A percentile compares a stretch with the other conserved stretches of the same genome.
Conservation (phyloP, 1,140 invertebrate genomes). For the Bombus superbus region DNA sequence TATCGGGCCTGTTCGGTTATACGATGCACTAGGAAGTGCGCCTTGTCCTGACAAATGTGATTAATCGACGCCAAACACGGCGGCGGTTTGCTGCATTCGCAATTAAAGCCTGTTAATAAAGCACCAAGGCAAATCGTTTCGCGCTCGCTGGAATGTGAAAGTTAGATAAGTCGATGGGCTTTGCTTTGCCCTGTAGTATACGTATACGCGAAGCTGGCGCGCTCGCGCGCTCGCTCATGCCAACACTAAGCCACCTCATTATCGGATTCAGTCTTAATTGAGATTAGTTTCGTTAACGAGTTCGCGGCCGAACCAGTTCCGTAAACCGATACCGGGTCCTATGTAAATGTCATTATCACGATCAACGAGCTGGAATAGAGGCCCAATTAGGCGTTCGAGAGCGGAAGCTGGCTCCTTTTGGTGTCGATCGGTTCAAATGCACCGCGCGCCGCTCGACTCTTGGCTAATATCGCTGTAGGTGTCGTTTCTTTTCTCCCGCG, state of each 20-base stretch:
- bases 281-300: constrained; percentile 67
- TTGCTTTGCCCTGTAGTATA: constrained; percentile 31
- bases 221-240: not conserved
- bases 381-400: constrained; percentile 48
- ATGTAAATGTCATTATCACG: constrained; percentile 69
- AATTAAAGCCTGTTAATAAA: constrained; percentile 77
- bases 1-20: constrained; percentile 16
- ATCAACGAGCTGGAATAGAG: constrained; percentile 38
- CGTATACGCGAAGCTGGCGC: not conserved
- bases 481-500: no score
- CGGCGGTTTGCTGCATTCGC: constrained; percentile 68
- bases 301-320: constrained; percentile 47
- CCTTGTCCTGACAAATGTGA: constrained; percentile 71
- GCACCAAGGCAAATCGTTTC: constrained; percentile 74
- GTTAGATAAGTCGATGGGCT: constrained; percentile 67
- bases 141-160: constrained; percentile 74
- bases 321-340: constrained; percentile 40
- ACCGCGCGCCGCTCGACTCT: not conserved
- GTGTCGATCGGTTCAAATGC: not conserved
- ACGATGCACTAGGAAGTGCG: constrained; percentile 55
- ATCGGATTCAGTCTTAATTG: constrained; percentile 66
- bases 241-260: constrained; percentile 54
- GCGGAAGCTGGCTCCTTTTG: constrained; percentile 15
- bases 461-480: not conserved
- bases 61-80: constrained; percentile 72